A percentile compares a stretch with the other conserved stretches of the same genome.
These are phyloP conservation scores for Macrosteles quadrilineatus DNA, from an alignment of 1,140 invertebrate species.

Conservation along the genomic window DNA sequence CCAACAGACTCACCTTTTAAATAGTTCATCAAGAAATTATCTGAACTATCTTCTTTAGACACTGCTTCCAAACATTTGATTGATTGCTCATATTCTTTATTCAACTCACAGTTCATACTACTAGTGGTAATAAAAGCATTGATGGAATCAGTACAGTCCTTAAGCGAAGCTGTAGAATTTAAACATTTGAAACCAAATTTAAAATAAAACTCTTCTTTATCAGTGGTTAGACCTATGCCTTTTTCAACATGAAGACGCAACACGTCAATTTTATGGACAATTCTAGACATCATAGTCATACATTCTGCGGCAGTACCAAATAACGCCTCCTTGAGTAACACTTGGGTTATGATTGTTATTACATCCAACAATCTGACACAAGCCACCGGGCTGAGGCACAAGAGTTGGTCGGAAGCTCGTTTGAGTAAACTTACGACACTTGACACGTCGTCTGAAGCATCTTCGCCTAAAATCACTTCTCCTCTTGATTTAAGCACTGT, in stretches of 20 bases:
- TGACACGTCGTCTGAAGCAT: not conserved
- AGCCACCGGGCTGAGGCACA: not conserved
- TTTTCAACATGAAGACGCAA: not conserved
- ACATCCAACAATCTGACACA: not conserved
- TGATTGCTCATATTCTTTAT: not conserved
- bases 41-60: not conserved
- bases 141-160: not conserved
- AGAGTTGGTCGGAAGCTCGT: not conserved
- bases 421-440: not conserved
- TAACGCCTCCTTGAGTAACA: not conserved
- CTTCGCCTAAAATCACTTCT: not conserved
- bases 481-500: no score
- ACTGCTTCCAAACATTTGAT: not conserved
- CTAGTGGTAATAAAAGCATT: not conserved
- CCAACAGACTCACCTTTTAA: not conserved
- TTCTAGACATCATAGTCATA: not conserved
- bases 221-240: no score
- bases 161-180: constrained; percentile 8
- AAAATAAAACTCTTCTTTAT: constrained; percentile 3
- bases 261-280: not conserved
- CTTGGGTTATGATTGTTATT: not conserved
- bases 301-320: not conserved
- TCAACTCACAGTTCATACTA: not conserved
- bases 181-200: not conserved
- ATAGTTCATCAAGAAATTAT: not conserved